Base-by-base conservation (phyloP, 2,888 invertebrate species). In the Epirrita christyi region DNA sequence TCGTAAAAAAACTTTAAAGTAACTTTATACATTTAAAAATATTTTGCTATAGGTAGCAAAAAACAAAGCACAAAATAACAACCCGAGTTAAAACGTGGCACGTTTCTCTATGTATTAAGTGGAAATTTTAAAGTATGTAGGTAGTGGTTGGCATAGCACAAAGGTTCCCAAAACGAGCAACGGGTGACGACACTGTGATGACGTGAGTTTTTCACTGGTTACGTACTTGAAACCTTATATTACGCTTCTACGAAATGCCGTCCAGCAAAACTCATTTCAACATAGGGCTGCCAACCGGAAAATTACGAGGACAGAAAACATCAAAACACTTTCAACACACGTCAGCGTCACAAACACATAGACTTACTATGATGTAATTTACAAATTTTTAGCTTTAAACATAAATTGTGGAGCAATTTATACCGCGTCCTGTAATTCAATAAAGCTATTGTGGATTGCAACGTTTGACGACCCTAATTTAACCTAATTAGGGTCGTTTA, bases 231-330 rank as follows among this genome's bases (percentile, higher is more conserved):
- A 53, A 32, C 32, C 34, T 42, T 59, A 49, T 36, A n/a, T n/a
- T n/a, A n/a, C n/a, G 41, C 28, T 50, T 58, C 54, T 45, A 56
- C 34, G 13, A 55, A 44, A 50, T 13, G 45, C 43, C 46, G 62
- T 55, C 55, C 60, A 41, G 50, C 59, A 51, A 56, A 70, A 69
- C 70, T 71, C 70, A 74, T 74, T 74, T 71, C 72, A 67, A 68
- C 69, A 65, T 63, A 67, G 59, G 44, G 64, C 63, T 61, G 57
- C 63, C 72, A 69, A 49, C 70, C 73, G 70, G 73, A 66, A 73
- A 73, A 73, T 75, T 71, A 71, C 63, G 59, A 63, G 67, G 59
- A 70, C 64, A 63, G 68, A 68, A 59, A 50, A 50, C 58, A 59
- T 64, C 62, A 64, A 62, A 66, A 64, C 55, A 59, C 45, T 64